These are phyloP conservation scores for Anguilla megastoma DNA, from an alignment of 2,797 vertebrate species.

Conservation along the genomic window DNA sequence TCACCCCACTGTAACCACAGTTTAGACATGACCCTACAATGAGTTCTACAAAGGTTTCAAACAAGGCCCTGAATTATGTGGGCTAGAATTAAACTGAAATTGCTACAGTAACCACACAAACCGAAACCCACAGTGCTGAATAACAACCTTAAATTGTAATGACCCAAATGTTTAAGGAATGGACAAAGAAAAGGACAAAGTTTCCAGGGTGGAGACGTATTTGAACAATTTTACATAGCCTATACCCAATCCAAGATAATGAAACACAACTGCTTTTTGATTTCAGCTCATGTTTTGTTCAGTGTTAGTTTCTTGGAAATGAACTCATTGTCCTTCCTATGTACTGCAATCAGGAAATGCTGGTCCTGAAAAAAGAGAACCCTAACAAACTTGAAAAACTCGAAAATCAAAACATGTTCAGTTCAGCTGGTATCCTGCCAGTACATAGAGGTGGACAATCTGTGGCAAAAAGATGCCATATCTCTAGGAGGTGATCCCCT, in stretches of 20 bases:
- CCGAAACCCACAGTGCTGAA: not conserved
- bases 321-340: not conserved
- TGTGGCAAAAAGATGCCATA: not conserved
- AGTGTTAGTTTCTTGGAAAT: not conserved
- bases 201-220: not conserved
- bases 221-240: not conserved
- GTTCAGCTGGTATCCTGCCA: not conserved
- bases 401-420: not conserved
- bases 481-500: not conserved
- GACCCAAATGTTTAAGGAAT: not conserved
- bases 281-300: not conserved
- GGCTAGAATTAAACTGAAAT: slow-evolving; percentile 9
- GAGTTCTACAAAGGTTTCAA: slow-evolving; percentile 2
- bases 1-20: not conserved
- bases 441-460: not conserved
- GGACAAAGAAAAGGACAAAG: not conserved
- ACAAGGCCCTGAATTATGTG: slow-evolving; percentile 8
- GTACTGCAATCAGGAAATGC: slow-evolving; percentile 16
- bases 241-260: not conserved
- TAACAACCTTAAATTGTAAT: not conserved
- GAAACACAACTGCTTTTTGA: not conserved
- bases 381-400: slow-evolving; percentile 24
- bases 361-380: slow-evolving; percentile 6
- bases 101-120: slow-evolving; percentile 5
- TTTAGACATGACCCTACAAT: not conserved